Percentiles rank a stretch among this genome's conserved stretches.
These are phyloP conservation scores for Astur gentilis DNA, from an alignment of 2,113 vertebrate species.

Conservation along the genomic window DNA sequence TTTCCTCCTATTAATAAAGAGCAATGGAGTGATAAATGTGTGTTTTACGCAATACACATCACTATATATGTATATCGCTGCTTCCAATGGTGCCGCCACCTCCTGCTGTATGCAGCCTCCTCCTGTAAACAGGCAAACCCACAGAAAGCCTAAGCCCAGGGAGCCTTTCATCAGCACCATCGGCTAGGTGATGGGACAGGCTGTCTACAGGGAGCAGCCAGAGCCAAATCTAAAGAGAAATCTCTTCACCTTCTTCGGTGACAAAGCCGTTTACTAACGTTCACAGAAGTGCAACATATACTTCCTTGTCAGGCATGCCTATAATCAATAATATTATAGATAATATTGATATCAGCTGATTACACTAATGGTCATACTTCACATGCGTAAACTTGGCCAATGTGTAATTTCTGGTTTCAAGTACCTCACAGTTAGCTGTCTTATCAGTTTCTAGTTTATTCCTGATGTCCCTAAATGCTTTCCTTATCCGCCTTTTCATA, in stretches of 20 bases:
- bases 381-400: not conserved
- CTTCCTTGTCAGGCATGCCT: not conserved
- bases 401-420: not conserved
- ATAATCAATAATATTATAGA: not conserved
- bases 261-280: not conserved
- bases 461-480: not conserved
- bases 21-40: slow-evolving; percentile 55
- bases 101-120: not conserved
- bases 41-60: not conserved
- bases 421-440: not conserved
- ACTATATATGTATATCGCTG: not conserved
- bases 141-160: not conserved
- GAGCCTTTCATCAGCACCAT: not conserved
- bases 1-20: slow-evolving; percentile 58
- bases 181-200: not conserved
- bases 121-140: not conserved
- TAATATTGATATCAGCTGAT: not conserved
- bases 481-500: not conserved
- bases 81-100: not conserved
- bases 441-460: not conserved
- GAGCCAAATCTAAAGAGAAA: not conserved
- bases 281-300: not conserved
- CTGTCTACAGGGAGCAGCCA: not conserved
- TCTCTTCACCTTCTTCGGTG: not conserved
- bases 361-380: not conserved